Conservation (phyloP, 2,888 invertebrate genomes). For the Latrodectus hesperus region DNA sequence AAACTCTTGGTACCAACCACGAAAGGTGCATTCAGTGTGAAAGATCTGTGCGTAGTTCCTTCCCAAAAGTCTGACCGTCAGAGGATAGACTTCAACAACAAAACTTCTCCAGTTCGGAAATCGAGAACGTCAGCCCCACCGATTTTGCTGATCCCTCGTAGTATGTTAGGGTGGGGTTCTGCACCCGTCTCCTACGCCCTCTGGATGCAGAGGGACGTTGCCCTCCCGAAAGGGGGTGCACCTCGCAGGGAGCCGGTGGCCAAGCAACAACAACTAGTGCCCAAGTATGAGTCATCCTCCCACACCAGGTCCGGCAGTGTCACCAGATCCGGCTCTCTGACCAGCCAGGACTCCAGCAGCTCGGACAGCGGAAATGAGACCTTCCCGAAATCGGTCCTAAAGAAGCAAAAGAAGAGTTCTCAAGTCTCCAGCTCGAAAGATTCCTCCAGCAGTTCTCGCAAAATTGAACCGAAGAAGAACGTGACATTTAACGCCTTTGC, state of each 20-base stretch:
- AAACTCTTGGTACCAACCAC: slow-evolving; percentile 52
- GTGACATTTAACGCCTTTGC: slow-evolving; percentile 69
- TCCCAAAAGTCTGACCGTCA: background rate
- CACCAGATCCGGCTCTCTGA: slow-evolving; percentile 67
- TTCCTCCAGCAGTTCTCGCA: background rate
- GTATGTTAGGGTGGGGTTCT: slow-evolving; percentile 34
- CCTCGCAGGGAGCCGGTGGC: slow-evolving; percentile 17
- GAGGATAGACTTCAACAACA: slow-evolving; percentile 7
- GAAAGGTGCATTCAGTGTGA: background rate
- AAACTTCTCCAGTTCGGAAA: background rate
- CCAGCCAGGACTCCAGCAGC: slow-evolving; percentile 66
- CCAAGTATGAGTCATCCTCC: background rate
- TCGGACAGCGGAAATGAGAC: slow-evolving; percentile 67
- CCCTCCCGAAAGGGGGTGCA: slow-evolving; percentile 16
- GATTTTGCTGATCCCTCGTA: slow-evolving; percentile 46
- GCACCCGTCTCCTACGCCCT: slow-evolving; percentile 58
- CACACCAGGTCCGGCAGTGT: slow-evolving; percentile 41
- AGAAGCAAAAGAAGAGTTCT: slow-evolving; percentile 53
- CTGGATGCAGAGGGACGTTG: slow-evolving; percentile 63
- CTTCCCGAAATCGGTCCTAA: slow-evolving; percentile 68
- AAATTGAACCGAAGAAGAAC: slow-evolving; percentile 56
- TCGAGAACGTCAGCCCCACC: slow-evolving; percentile 5
- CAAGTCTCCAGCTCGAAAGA: background rate
- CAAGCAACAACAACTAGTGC: background rate
- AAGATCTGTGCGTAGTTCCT: background rate